Conservation (phyloP, 2,888 invertebrate genomes). For the Lepas anatifera region DNA sequence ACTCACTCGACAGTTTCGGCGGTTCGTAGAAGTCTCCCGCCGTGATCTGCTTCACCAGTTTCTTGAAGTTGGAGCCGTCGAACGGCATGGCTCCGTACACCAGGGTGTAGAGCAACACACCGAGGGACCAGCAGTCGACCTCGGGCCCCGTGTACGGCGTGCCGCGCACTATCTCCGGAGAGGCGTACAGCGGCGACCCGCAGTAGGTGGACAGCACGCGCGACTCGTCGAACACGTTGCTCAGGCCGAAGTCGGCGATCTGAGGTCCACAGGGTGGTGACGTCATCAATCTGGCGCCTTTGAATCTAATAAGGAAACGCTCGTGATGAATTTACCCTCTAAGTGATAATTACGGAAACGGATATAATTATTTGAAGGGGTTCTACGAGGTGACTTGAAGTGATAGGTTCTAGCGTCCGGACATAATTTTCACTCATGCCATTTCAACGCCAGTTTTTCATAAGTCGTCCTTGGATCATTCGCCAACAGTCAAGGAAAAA, state of each 20-base stretch:
- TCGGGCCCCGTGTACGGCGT: slow-evolving; percentile 95
- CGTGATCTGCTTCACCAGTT: slow-evolving; percentile 91
- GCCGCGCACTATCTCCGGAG: slow-evolving; percentile 94
- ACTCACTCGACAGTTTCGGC: slow-evolving; percentile 45
- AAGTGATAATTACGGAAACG: no score
- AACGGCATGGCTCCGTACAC: slow-evolving; percentile 99
- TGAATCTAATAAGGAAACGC: no score
- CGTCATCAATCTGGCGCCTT: no score
- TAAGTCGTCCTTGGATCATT: no score
- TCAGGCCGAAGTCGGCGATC: slow-evolving; percentile 98
- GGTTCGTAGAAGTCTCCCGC: slow-evolving; percentile 97
- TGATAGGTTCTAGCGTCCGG: no score
- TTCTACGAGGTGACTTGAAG: no score
- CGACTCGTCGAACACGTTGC: slow-evolving; percentile 88
- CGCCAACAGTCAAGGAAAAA: no score
- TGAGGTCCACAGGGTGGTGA: slow-evolving; percentile 32
- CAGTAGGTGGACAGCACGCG: slow-evolving; percentile 82
- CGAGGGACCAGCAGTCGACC: slow-evolving; percentile 54
- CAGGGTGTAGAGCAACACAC: slow-evolving; percentile 90
- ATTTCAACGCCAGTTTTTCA: no score
- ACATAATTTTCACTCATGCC: no score
- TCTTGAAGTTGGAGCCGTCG: slow-evolving; percentile 95
- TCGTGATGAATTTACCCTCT: no score
- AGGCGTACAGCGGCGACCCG: slow-evolving; percentile 91
- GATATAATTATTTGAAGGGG: no score